A percentile compares a stretch with the other conserved stretches of the same genome.
Conservation (phyloP, 2,888 invertebrate species). For the Chalcosyrphus nemorum region DNA sequence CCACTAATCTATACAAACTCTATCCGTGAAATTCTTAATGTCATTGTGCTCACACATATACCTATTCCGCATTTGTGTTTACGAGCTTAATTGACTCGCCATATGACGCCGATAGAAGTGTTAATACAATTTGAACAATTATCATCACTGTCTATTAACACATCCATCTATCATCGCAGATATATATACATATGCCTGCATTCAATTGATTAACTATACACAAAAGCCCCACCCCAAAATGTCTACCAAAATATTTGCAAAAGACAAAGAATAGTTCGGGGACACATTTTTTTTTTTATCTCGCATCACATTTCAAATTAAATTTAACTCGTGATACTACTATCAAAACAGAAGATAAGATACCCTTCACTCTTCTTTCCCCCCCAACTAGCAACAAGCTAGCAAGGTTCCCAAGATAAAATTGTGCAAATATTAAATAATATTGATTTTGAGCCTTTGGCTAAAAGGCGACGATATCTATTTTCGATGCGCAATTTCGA, state of each 20-base stretch:
- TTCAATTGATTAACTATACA: background rate
- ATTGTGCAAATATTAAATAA: constrained; percentile 15
- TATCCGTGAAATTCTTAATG: background rate
- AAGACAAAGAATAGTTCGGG: background rate
- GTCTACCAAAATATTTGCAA: background rate
- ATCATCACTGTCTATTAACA: constrained; percentile 5
- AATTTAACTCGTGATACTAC: constrained; percentile 2
- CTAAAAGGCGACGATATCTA: background rate
- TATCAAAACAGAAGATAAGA: constrained; percentile 28
- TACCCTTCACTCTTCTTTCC: background rate
- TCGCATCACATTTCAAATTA: background rate
- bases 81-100: background rate
- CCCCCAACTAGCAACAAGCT: no score
- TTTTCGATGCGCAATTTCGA: constrained; percentile 2
- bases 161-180: background rate
- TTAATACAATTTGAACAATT: constrained; percentile 11
- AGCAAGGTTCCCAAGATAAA: background rate
- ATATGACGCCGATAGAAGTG: background rate
- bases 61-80: background rate
- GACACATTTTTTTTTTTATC: background rate
- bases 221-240: background rate
- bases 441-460: background rate
- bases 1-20: no score
- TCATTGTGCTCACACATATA: background rate
- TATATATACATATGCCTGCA: background rate